phyloP scores from a whole-genome alignment of 1,140 invertebrate genomes.

The Hermatobates lingyangjiaoensis region DNA sequence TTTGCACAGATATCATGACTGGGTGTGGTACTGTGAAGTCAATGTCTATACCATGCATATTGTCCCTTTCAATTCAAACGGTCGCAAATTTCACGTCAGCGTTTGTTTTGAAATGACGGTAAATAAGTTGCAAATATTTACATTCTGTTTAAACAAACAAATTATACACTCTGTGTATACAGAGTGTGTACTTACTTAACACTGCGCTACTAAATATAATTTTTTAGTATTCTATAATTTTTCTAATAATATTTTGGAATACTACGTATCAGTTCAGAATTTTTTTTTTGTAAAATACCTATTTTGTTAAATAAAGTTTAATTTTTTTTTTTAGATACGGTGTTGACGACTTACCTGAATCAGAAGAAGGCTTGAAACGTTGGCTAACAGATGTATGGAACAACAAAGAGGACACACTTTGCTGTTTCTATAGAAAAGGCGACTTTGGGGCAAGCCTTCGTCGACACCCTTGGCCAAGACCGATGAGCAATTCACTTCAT shows the following conservation, averaged over 20 bases:
- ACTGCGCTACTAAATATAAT: neutral
- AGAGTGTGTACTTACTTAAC: neutral
- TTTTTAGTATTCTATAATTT: neutral
- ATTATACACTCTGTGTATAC: neutral
- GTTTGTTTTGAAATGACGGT: too few relatives aligned
- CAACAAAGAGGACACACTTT: slow-evolving; percentile 42
- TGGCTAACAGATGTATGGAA: slow-evolving; percentile 56
- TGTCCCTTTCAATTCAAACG: too few relatives aligned
- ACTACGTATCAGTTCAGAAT: neutral
- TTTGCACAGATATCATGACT: too few relatives aligned
- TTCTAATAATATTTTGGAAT: slow-evolving; percentile 2
- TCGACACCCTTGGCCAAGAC: slow-evolving; percentile 17
- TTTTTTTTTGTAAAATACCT: neutral
- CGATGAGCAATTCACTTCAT: slow-evolving; percentile 25
- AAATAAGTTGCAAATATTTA: too few relatives aligned
- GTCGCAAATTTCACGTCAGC: too few relatives aligned
- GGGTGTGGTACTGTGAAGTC: too few relatives aligned
- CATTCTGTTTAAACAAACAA: neutral
- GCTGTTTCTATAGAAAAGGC: slow-evolving; percentile 35
- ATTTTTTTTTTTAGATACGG: slow-evolving; percentile 28
- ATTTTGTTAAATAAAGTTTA: neutral
- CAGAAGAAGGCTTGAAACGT: slow-evolving; percentile 32
- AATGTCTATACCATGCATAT: too few relatives aligned
- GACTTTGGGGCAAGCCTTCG: slow-evolving; percentile 21
- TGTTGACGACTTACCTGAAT: slow-evolving; percentile 33